phyloP scores from a whole-genome alignment of 2,113 vertebrate genomes.

The Lagopus muta region DNA sequence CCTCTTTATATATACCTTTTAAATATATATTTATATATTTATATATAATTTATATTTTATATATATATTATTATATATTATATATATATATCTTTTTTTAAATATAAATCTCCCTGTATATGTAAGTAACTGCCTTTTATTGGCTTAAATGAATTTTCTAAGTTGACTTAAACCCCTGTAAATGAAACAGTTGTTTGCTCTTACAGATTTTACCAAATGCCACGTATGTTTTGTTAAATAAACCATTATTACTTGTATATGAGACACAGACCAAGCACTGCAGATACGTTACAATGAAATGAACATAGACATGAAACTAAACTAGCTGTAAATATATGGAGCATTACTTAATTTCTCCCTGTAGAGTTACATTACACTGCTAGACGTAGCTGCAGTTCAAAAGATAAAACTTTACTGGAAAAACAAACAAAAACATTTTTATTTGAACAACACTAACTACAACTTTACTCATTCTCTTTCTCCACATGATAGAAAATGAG shows the following conservation, averaged over 20 bases:
- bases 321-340: neutral
- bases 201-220: neutral
- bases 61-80: no score
- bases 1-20: no score
- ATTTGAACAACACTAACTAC: neutral
- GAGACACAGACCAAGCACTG: neutral
- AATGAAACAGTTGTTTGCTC: neutral
- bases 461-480: neutral
- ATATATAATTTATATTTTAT: no score
- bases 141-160: neutral
- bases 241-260: neutral
- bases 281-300: neutral
- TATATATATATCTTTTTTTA: no score
- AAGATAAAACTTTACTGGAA: neutral
- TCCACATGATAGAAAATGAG: neutral
- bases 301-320: neutral
- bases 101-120: neutral
- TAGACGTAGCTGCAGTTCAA: neutral
- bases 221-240: neutral
- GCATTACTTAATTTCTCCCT: neutral
- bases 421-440: neutral
- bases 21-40: no score
- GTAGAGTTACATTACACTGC: neutral
- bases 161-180: neutral
- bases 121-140: neutral